Percentiles rank a stretch among this genome's conserved stretches.
Conservation (phyloP, 2,797 vertebrate species). For the Pyrocephalus nanus region DNA sequence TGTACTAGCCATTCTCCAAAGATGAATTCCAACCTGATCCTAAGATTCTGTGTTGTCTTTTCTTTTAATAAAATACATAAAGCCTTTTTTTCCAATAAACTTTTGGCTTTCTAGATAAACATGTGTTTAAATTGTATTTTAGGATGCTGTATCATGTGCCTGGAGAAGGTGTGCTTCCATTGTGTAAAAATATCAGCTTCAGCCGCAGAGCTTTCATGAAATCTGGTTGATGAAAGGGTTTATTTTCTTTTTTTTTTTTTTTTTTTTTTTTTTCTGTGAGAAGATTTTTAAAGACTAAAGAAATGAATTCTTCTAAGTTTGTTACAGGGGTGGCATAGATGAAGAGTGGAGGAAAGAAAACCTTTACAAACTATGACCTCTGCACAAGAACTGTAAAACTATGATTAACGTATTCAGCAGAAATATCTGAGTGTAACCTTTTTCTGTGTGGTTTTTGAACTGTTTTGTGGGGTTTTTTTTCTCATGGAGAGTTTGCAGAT, state of each 20-base stretch:
- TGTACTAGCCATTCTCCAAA: background rate
- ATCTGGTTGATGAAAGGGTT: background rate
- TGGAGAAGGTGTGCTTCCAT: background rate
- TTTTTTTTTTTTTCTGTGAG: background rate
- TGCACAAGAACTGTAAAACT: background rate
- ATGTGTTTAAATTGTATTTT: background rate
- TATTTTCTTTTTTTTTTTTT: background rate
- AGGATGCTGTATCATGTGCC: background rate
- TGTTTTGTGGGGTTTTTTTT: rapidly evolving
- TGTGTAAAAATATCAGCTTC: background rate
- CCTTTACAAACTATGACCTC: background rate
- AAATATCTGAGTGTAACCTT: background rate
- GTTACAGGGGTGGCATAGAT: background rate
- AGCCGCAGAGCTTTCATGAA: background rate
- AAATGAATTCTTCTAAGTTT: background rate
- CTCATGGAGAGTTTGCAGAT: background rate
- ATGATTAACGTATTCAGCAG: background rate
- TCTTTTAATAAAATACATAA: background rate
- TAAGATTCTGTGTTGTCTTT: background rate
- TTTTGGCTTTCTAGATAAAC: background rate
- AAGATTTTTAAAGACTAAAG: background rate
- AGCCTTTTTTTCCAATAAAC: background rate
- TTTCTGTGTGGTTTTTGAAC: background rate
- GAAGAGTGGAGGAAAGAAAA: background rate
- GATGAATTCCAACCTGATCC: background rate